Conservation (phyloP, 2,113 vertebrate genomes). For the Haemorhous mexicanus region DNA sequence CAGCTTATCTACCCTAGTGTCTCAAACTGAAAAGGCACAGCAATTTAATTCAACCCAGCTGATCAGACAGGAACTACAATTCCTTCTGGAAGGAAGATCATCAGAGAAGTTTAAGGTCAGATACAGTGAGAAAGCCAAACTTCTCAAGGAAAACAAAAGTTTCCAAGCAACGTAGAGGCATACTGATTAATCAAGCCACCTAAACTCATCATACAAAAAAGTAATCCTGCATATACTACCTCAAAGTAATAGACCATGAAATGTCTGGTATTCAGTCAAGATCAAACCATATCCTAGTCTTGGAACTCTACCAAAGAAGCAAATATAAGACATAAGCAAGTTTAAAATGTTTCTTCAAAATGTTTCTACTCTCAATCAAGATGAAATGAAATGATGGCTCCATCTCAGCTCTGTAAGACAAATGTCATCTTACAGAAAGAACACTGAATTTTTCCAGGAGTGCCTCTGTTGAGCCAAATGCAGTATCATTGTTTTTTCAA, state of each 20-base stretch:
- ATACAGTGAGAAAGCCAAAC: not conserved
- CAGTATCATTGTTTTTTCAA: not conserved
- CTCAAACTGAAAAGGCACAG: not conserved
- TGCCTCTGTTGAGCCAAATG: not conserved
- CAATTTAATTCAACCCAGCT: not conserved
- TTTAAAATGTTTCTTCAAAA: not conserved
- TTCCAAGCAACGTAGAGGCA: not conserved
- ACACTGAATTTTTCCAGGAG: not conserved
- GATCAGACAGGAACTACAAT: not conserved
- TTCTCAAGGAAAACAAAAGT: not conserved
- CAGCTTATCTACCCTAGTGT: not conserved
- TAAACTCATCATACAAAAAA: not conserved
- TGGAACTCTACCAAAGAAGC: not conserved
- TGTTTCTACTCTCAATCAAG: not conserved
- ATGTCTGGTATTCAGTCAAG: not conserved
- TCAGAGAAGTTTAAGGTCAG: not conserved
- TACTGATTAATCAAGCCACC: not conserved
- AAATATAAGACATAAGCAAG: not conserved
- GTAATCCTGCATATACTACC: not conserved
- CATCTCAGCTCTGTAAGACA: not conserved
- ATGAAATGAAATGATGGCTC: not conserved
- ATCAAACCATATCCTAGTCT: not conserved
- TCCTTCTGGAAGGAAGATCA: not conserved
- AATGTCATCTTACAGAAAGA: not conserved
- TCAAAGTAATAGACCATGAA: not conserved